Percentiles rank a stretch among this genome's conserved stretches.
Conservation (phyloP, 2,888 invertebrate genomes). For the Synanthedon vespiformis region DNA sequence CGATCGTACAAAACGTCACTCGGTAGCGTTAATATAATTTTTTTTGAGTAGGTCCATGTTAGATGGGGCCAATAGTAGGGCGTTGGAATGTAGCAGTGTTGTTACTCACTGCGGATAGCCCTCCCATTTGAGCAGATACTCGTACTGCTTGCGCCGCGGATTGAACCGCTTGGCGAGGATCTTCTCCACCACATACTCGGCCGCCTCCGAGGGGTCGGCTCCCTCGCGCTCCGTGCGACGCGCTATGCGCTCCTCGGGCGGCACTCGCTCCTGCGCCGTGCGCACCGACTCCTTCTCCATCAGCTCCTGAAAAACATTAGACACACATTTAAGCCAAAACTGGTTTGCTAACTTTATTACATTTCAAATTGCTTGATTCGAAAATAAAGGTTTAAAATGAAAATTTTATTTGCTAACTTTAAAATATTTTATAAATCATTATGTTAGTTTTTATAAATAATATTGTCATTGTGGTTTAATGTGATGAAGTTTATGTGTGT, state of each 20-base stretch:
- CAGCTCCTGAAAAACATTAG: conserved; percentile 12
- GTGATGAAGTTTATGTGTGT: too few species aligned
- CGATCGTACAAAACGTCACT: too few species aligned
- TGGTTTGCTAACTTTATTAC: too few species aligned
- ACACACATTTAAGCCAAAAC: too few species aligned
- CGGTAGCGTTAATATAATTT: neutral
- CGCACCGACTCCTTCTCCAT: conserved; percentile 44
- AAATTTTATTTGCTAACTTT: too few species aligned
- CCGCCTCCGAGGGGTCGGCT: conserved; percentile 51
- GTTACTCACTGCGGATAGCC: conserved; percentile 77
- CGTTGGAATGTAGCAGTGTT: conserved; percentile 1
- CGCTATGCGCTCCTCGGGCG: conserved; percentile 60
- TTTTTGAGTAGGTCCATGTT: neutral
- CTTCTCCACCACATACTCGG: conserved; percentile 84
- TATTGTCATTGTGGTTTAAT: too few species aligned
- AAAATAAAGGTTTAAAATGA: too few species aligned
- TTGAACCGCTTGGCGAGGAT: conserved; percentile 87
- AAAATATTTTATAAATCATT: too few species aligned
- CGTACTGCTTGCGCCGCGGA: conserved; percentile 80
- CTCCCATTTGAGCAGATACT: conserved; percentile 90
- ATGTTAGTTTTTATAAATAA: too few species aligned
- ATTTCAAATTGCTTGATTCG: too few species aligned
- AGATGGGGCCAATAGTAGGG: too few species aligned
- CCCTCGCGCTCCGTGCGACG: conserved; percentile 53
- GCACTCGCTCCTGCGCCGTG: conserved; percentile 58